These are phyloP conservation scores for Phengaris arion DNA, from an alignment of 2,888 invertebrate genomes.

Conservation along the genomic window DNA sequence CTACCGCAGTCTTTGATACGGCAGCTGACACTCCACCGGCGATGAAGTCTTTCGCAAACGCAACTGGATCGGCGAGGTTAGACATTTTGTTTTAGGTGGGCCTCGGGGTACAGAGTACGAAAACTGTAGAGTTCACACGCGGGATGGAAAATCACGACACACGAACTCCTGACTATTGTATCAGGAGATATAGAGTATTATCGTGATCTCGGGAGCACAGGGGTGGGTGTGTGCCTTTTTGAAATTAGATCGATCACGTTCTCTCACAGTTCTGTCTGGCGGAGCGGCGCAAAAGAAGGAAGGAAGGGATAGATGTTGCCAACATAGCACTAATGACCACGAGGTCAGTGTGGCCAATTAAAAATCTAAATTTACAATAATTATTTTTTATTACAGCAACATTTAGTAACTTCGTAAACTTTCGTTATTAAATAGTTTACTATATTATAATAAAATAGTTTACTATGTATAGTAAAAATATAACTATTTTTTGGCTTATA, in stretches of 20 bases:
- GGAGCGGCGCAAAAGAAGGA: conserved; percentile 78
- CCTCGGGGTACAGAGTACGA: conserved; percentile 47
- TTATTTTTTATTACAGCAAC: conserved; percentile 8
- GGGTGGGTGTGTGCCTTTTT: conserved; percentile 78
- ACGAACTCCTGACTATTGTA: conserved; percentile 70
- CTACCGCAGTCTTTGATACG: conserved; percentile 96
- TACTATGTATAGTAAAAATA: too few species aligned
- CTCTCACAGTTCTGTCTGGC: conserved; percentile 72
- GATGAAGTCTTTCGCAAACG: conserved; percentile 94
- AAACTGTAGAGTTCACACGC: conserved; percentile 63
- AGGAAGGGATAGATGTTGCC: conserved; percentile 74
- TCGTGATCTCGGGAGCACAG: conserved; percentile 78
- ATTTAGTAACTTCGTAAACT: neutral
- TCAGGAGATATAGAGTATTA: conserved; percentile 75
- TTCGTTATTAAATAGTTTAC: too few species aligned
- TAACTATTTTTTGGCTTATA: too few species aligned
- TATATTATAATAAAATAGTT: too few species aligned
- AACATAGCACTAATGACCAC: conserved; percentile 69
- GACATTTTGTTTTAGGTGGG: conserved; percentile 72
- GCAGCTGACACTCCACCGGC: conserved; percentile 97
- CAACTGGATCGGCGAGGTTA: conserved; percentile 85
- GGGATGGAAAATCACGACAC: conserved; percentile 74
- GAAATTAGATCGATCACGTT: conserved; percentile 80
- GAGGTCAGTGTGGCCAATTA: conserved; percentile 65
- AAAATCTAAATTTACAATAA: conserved; percentile 34